Evolutionary conservation across 1,140 invertebrate species (phyloP).

Genomic region (Macrosteles quadrilineatus): DNA sequence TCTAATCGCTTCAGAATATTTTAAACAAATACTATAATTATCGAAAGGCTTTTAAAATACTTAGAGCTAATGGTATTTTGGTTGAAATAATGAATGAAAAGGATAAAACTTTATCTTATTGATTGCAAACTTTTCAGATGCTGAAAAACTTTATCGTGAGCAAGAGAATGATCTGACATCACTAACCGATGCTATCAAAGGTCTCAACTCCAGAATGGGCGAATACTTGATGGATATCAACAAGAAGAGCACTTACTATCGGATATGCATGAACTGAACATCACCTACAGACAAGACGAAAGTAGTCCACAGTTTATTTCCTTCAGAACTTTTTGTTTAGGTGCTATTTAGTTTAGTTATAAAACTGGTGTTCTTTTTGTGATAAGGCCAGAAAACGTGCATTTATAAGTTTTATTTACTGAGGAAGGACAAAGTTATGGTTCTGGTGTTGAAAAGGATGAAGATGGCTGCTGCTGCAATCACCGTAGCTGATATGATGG

Average conservation of each 20-base stretch:
- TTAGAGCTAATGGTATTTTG: too few relatives aligned
- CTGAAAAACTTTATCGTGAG: slow-evolving; percentile 53
- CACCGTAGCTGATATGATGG: not conserved
- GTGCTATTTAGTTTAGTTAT: slow-evolving; percentile 7
- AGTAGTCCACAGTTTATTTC: not conserved
- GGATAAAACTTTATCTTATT: too few relatives aligned
- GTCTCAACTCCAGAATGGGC: slow-evolving; percentile 53
- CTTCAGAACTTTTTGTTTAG: not conserved
- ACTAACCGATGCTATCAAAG: slow-evolving; percentile 50
- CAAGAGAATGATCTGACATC: slow-evolving; percentile 53
- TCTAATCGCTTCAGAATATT: too few relatives aligned
- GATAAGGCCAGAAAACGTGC: slow-evolving; percentile 7
- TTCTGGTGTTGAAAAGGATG: slow-evolving; percentile 11
- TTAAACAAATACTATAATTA: too few relatives aligned
- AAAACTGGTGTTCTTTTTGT: not conserved
- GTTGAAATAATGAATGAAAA: too few relatives aligned
- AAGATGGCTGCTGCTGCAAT: slow-evolving; percentile 20
- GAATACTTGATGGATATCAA: slow-evolving; percentile 53
- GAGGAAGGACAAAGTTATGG: not conserved
- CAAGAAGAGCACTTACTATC: slow-evolving; percentile 52
- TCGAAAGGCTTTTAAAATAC: too few relatives aligned
- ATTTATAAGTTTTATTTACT: slow-evolving; percentile 7
- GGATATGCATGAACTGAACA: slow-evolving; percentile 28
- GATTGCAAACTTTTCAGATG: slow-evolving; percentile 56
- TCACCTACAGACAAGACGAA: not conserved